These are phyloP conservation scores for Syritta pipiens DNA, from an alignment of 2,888 invertebrate species.

Conservation along the genomic window DNA sequence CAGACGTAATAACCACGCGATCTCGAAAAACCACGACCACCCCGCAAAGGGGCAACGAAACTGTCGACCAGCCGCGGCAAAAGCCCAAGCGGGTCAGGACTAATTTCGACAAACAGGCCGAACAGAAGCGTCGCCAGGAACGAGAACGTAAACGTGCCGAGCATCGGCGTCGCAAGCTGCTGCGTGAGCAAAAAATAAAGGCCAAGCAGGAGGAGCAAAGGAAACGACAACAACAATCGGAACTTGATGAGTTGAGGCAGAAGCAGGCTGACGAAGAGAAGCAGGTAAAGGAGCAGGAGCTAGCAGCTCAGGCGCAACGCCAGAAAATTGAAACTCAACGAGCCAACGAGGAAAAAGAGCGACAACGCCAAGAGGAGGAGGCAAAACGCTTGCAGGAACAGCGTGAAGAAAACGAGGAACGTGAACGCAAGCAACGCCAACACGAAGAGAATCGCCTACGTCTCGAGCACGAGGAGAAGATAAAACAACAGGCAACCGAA, in stretches of 20 bases:
- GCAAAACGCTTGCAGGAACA: constrained; percentile 70
- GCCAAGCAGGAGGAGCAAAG: constrained; percentile 70
- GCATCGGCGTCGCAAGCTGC: constrained; percentile 30
- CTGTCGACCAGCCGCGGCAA: constrained; percentile 31
- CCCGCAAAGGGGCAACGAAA: constrained; percentile 55
- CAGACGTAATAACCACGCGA: constrained; percentile 52
- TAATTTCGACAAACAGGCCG: constrained; percentile 40
- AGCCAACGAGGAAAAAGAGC: constrained; percentile 42
- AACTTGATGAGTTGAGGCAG: constrained; percentile 71
- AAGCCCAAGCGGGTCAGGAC: constrained; percentile 36
- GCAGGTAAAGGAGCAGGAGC: constrained; percentile 49
- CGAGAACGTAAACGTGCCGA: constrained; percentile 68
- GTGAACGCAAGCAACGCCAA: constrained; percentile 71
- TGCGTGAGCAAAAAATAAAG: constrained; percentile 23
- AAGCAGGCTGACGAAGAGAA: constrained; percentile 71
- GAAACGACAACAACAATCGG: constrained; percentile 67
- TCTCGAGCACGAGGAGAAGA: constrained; percentile 73
- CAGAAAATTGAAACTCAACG: constrained; percentile 26
- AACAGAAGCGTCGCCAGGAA: constrained; percentile 44
- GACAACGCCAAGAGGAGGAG: constrained; percentile 70
- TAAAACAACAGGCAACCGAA: constrained; percentile 73
- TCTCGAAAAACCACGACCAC: constrained; percentile 44
- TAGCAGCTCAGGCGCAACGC: constrained; percentile 20
- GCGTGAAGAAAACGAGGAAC: constrained; percentile 72
- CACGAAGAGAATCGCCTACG: constrained; percentile 73